Conservation (phyloP, 2,113 vertebrate species). For the Corythoichthys haematopterus region DNA sequence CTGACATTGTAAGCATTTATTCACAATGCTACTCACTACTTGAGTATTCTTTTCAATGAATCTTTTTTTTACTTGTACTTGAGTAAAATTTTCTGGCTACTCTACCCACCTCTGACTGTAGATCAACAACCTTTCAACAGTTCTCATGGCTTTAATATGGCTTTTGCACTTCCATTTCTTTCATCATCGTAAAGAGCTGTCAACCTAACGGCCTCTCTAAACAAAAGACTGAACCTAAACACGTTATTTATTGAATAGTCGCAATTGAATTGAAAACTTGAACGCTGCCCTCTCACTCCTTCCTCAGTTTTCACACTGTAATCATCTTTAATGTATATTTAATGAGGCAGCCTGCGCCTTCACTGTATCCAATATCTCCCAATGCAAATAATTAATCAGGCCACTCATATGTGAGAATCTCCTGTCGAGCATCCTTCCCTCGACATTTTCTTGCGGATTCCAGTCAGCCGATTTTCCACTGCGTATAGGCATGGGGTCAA, state of each 20-base stretch:
- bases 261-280: constrained; percentile 21
- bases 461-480: constrained; percentile 27
- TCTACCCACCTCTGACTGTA: too few species aligned
- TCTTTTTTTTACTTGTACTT: too few species aligned
- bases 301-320: not conserved
- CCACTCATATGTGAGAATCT: not conserved
- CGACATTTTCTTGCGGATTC: constrained; percentile 51
- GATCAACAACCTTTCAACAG: too few species aligned
- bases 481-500: constrained; percentile 46
- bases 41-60: too few species aligned
- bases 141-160: too few species aligned
- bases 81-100: too few species aligned
- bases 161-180: constrained; percentile 21
- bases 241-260: constrained; percentile 7
- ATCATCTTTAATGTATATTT: constrained; percentile 22
- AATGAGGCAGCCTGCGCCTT: constrained; percentile 33
- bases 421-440: constrained; percentile 22
- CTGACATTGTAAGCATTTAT: too few species aligned
- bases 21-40: too few species aligned
- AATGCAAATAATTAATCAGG: not conserved
- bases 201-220: constrained; percentile 48
- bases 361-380: constrained; percentile 2
- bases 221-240: constrained; percentile 22
- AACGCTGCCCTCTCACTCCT: not conserved
- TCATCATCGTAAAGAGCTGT: constrained; percentile 40